phyloP scores from a whole-genome alignment of 2,888 invertebrate species.

The Hipparchia semele region DNA sequence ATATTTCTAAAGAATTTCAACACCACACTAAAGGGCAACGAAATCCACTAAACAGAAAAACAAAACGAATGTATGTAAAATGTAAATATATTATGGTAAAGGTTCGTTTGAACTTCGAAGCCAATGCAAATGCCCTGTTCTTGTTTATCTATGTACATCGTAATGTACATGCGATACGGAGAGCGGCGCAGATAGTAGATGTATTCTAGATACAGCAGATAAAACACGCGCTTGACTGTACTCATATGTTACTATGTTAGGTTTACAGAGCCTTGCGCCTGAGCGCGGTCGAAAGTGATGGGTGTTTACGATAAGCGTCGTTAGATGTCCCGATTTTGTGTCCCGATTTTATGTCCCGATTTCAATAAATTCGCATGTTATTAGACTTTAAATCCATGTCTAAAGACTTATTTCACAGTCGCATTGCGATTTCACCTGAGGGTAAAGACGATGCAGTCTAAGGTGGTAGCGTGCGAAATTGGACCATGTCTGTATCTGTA shows the following conservation, averaged over 20 bases:
- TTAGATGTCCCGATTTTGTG: conserved; percentile 3
- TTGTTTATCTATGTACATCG: conserved; percentile 19
- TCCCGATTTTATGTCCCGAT: background rate
- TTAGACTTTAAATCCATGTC: too few relatives aligned
- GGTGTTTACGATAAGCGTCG: background rate
- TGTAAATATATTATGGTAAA: conserved; percentile 16
- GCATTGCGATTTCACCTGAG: too few relatives aligned
- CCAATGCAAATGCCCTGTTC: conserved; percentile 23
- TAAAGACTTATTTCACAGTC: too few relatives aligned
- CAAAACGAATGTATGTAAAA: conserved; percentile 5
- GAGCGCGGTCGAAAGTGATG: conserved; percentile 1
- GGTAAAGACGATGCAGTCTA: too few relatives aligned
- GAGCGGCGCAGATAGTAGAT: conserved; percentile 6
- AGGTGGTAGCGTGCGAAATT: too few relatives aligned
- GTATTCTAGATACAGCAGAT: conserved; percentile 19
- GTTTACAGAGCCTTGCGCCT: background rate
- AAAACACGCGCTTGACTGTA: conserved; percentile 11
- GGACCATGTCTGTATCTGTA: too few relatives aligned
- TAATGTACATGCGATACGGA: conserved; percentile 16
- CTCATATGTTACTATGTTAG: background rate
- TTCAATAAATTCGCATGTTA: background rate
- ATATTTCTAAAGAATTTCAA: background rate
- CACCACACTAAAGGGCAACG: background rate
- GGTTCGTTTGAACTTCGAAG: conserved; percentile 16
- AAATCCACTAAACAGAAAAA: background rate